Conservation (phyloP, 37 sponge, comb jelly and placozoan genomes). For the Geodia barretti region DNA sequence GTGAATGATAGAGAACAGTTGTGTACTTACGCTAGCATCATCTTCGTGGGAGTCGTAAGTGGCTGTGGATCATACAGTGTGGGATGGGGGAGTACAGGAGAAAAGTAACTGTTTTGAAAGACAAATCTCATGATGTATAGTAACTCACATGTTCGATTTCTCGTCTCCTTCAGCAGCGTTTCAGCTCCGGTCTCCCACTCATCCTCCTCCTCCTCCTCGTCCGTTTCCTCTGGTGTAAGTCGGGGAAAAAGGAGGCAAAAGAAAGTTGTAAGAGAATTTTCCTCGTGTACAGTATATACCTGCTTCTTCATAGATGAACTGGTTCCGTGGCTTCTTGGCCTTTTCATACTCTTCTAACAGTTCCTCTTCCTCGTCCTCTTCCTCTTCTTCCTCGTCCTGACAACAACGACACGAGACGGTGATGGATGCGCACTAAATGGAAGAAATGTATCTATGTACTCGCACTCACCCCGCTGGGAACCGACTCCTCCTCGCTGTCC, state of each 20-base stretch:
- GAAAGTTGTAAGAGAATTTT: no score
- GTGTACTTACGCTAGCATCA: conserved; percentile 35
- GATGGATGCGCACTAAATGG: not conserved
- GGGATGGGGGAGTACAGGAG: not conserved
- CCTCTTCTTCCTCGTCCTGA: conserved; percentile 58
- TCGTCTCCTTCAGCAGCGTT: not conserved
- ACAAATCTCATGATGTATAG: not conserved
- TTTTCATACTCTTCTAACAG: no score
- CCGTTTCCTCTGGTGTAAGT: conserved; percentile 46
- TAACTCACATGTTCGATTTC: not conserved
- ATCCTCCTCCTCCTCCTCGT: conserved; percentile 75
- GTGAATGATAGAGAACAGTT: not conserved
- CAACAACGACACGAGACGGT: not conserved
- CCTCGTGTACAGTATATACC: no score
- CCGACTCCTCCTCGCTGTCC: not conserved
- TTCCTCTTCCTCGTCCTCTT: conserved; percentile 41
- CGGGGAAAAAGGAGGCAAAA: not conserved
- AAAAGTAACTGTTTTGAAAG: not conserved
- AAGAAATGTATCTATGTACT: no score
- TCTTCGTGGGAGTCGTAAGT: conserved; percentile 30
- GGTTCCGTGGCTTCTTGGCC: conserved; percentile 64
- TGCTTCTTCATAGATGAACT: conserved; percentile 65
- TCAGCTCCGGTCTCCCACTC: conserved; percentile 50
- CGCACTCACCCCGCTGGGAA: not conserved
- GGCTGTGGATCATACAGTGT: conserved; percentile 1